A percentile compares a stretch with the other conserved stretches of the same genome.
phyloP scores from a whole-genome alignment of 2,113 vertebrate species.

The Engystomops pustulosus region DNA sequence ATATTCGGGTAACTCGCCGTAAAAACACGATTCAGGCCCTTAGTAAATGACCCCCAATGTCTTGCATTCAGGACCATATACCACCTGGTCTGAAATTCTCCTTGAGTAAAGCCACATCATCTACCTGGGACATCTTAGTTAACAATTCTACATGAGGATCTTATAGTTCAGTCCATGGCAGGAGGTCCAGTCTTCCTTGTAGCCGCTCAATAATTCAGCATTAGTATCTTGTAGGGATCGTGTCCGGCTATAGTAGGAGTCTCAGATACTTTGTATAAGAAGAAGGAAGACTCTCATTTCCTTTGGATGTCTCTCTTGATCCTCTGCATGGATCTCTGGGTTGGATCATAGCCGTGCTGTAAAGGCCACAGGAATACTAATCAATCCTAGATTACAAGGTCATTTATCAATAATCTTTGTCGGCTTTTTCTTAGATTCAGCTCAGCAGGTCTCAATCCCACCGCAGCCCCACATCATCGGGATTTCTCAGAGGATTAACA shows the following conservation, averaged over 20 bases:
- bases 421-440: conserved; percentile 80
- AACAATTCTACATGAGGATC: no score
- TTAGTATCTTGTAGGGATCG: not conserved
- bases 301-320: conserved; percentile 65
- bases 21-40: no score
- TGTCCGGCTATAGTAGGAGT: no score
- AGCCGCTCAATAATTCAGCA: not conserved
- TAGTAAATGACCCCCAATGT: no score
- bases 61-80: no score
- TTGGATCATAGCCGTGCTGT: conserved; percentile 74
- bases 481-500: conserved; percentile 78
- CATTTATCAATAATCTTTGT: conserved; percentile 83
- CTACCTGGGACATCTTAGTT: no score
- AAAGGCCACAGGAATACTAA: conserved; percentile 74
- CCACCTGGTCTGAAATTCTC: no score
- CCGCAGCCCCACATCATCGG: conserved; percentile 73
- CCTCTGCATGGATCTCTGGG: conserved; percentile 69
- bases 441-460: conserved; percentile 78
- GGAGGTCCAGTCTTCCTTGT: no score
- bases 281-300: not conserved
- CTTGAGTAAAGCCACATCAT: no score
- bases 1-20: no score
- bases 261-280: not conserved
- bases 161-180: no score
- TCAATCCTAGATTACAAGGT: conserved; percentile 82